Conservation (phyloP, 37 sponge, comb jelly and placozoan genomes). For the Geodia barretti region DNA sequence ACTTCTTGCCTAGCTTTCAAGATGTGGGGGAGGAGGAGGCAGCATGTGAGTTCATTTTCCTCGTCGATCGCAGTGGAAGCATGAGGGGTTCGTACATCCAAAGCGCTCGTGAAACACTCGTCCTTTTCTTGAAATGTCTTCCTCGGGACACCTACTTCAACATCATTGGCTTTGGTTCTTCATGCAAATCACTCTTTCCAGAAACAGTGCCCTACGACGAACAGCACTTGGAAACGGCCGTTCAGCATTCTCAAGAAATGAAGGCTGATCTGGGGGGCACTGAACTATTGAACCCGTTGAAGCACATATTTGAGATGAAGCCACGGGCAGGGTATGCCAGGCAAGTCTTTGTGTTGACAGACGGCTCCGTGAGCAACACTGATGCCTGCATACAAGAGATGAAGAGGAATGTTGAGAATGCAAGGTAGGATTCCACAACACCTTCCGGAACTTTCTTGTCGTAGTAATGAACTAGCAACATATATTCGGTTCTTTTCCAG, state of each 20-base stretch:
- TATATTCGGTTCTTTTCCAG: slow-evolving; percentile 1
- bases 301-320: slow-evolving; percentile 43
- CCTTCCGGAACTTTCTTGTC: background rate
- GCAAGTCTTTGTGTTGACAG: slow-evolving; percentile 69
- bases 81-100: slow-evolving; percentile 62
- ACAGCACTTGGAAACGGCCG: slow-evolving; percentile 48
- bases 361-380: slow-evolving; percentile 69
- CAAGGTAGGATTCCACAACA: slow-evolving; percentile 15
- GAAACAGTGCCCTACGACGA: slow-evolving; percentile 40
- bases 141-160: slow-evolving; percentile 62
- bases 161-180: slow-evolving; percentile 73
- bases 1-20: slow-evolving; percentile 51
- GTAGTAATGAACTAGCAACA: background rate
- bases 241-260: slow-evolving; percentile 26
- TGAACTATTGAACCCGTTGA: slow-evolving; percentile 45
- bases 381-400: slow-evolving; percentile 34
- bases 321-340: slow-evolving; percentile 32
- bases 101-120: slow-evolving; percentile 50
- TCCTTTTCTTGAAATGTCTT: slow-evolving; percentile 57
- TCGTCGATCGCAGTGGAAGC: slow-evolving; percentile 72
- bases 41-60: slow-evolving; percentile 70
- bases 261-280: slow-evolving; percentile 72
- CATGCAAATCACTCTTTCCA: slow-evolving; percentile 45
- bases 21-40: slow-evolving; percentile 9
- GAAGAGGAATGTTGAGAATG: slow-evolving; percentile 40